Conservation (phyloP, 2,888 invertebrate genomes). For the Megalurothrips usitatus region DNA sequence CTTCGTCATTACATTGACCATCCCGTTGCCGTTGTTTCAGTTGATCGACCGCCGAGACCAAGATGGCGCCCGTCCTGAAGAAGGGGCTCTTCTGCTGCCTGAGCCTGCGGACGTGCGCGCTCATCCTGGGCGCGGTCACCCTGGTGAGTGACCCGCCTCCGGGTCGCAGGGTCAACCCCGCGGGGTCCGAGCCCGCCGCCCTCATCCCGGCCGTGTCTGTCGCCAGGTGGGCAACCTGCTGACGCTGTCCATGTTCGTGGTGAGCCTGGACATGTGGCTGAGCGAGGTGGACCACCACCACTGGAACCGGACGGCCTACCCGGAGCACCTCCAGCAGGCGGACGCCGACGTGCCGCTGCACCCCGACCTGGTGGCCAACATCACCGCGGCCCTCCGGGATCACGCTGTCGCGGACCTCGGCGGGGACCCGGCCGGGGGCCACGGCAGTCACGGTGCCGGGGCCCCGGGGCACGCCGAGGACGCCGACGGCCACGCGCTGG, state of each 20-base stretch:
- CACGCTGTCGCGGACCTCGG: background rate
- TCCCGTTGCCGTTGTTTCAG: background rate
- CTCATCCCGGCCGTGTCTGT: background rate
- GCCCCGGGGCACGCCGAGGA: background rate
- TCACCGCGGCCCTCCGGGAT: background rate
- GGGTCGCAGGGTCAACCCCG: background rate
- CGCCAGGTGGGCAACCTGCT: background rate
- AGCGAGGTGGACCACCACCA: slow-evolving; percentile 1
- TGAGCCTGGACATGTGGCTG: slow-evolving; percentile 4
- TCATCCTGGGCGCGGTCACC: slow-evolving; percentile 1
- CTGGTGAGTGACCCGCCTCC: background rate
- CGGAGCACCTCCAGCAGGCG: background rate
- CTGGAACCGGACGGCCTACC: background rate
- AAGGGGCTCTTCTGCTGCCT: slow-evolving; percentile 18
- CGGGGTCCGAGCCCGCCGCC: too few relatives aligned
- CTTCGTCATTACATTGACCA: too few relatives aligned
- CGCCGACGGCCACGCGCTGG: background rate
- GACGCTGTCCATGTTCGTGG: slow-evolving; percentile 3
- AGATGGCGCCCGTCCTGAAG: background rate
- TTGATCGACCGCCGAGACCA: background rate
- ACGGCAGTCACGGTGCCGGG: background rate
- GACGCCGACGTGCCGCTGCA: background rate
- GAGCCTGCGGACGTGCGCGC: slow-evolving; percentile 4
- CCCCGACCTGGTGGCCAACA: background rate
- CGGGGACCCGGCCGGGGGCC: background rate